Base-by-base conservation (phyloP, 2,113 vertebrate species). In the Solenodon paradoxus region DNA sequence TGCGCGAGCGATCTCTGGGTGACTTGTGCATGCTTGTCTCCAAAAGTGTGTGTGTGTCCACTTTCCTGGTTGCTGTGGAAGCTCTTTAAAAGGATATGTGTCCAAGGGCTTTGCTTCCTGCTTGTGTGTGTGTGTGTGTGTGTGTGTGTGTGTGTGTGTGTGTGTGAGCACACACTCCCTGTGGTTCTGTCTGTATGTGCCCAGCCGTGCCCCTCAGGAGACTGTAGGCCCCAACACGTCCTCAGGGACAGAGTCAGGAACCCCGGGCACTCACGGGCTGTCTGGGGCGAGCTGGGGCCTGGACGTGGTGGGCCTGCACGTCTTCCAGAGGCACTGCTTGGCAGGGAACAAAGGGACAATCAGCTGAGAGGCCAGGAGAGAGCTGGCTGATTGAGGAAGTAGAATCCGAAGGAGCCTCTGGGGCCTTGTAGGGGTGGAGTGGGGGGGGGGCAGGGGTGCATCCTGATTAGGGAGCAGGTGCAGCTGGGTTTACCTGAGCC, bases 381-480 rank as follows among this genome's bases (percentile, higher is more conserved):
- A 86, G 81, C 51, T 19, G 12, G 88, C 96, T 98, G 98, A 98
- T 98, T 98, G 97, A 98, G 98, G 98, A 98, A 98, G 97, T 97
- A 95, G 55, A 94, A 71, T 97, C 95, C 98, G 96, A 15, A 86
- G 89, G 82, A 94, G 66, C 49, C 96, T 94, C 89, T 0, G 38
- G 83, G 92, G 61, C 87, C 83, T 84, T 5, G 68, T 45, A n/a
- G 90, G 95, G 55, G 64, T n/a, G n/a, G n/a, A n/a, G 92, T 5
- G 0, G 47, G 89, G 93, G 92, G 86, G 26, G 64, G 47, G 90
- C 92, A 22, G 12, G 42, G 79, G 91, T 82, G 87, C 86, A 63
- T 96, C 88, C 96, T 98, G 98, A 98, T 98, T 98, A 97, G 90
- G 71, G 78, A 53, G 96, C 98, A 97, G 98, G 97, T 95, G 92